Conservation (phyloP, 2,888 invertebrate species). For the Clivina fossor region DNA sequence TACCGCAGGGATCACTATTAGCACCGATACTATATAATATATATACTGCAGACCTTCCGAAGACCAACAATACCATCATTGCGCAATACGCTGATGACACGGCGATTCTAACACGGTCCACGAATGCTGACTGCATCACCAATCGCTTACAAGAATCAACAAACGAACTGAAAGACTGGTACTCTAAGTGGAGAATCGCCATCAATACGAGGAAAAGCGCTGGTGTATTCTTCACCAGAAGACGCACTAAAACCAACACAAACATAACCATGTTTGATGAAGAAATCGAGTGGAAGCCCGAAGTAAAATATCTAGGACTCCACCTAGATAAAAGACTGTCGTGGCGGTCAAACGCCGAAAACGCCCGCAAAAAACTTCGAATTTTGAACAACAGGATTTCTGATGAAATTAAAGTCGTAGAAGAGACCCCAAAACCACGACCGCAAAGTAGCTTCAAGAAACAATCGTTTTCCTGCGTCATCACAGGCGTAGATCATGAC, state of each 20-base stretch:
- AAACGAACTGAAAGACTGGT: constrained; percentile 14
- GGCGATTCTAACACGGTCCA: constrained; percentile 21
- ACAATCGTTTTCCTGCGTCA: too few relatives aligned
- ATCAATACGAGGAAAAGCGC: constrained; percentile 33
- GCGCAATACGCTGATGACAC: constrained; percentile 37
- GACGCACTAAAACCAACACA: background rate
- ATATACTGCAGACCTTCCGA: constrained; percentile 40
- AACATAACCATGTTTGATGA: background rate
- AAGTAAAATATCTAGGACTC: constrained; percentile 4
- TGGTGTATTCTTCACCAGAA: constrained; percentile 27
- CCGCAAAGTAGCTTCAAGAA: too few relatives aligned
- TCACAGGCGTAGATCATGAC: too few relatives aligned
- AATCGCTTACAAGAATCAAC: constrained; percentile 9
- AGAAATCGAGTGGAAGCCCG: background rate
- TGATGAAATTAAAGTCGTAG: too few relatives aligned
- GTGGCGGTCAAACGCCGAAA: background rate
- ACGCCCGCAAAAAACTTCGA: too few relatives aligned
- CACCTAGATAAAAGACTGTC: background rate
- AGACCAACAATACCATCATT: constrained; percentile 17
- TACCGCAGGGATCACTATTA: constrained; percentile 42
- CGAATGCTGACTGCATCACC: background rate
- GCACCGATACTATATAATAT: constrained; percentile 39
- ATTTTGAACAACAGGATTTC: too few relatives aligned
- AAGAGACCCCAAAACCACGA: too few relatives aligned
- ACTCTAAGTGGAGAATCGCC: constrained; percentile 32